Evolutionary conservation across 2,113 vertebrate genomes (phyloP), one percentile per base, ranked within the genome.

Genomic region (Chinchilla lanigera): DNA sequence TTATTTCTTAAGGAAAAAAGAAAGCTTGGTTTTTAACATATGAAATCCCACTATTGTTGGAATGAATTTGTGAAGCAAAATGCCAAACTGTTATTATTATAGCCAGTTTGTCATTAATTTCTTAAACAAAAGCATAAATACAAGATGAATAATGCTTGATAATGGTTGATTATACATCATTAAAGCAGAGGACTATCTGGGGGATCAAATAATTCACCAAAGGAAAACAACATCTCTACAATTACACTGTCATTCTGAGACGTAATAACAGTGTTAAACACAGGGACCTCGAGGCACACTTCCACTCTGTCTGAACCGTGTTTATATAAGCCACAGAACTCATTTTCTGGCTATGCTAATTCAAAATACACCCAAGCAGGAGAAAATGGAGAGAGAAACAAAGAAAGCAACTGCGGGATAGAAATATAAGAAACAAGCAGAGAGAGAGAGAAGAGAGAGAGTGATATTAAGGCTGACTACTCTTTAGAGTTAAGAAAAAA

Each of bases 231-330:
- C 84, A 93, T 83, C 81, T 92, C 96, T 97, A 86, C 77, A 97
- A 97, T 97, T 97, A 97, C 50, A 54, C 44, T 97, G 97, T 96
- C 97, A 96, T 73, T 86, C 47, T 88, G 90, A 95, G 94, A 87
- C 54, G 17, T 94, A 97, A 98, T 97, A 97, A 93, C 75, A 93
- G 92, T 71, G 67, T 83, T 82, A 65, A 71, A 92, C 90, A 97
- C 84, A 95, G 81, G 95, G 87, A 87, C 84, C 81, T 81, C 10
- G 86, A 89, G 84, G 81, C 92, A 92, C 61, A 90, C 20, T 97
- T 94, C 94, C 69, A 89, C 67, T 86, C 86, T 87, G 67, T 86
- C 56, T 95, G 67, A 95, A 86, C 82, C 28, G 0, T 73, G 41
- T 93, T 82, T 88, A 73, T 58, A 85, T 80, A 94, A 93, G 24